Evolutionary conservation across 2,113 vertebrate genomes (phyloP).

Genomic region (Cyanocitta stelleri): DNA sequence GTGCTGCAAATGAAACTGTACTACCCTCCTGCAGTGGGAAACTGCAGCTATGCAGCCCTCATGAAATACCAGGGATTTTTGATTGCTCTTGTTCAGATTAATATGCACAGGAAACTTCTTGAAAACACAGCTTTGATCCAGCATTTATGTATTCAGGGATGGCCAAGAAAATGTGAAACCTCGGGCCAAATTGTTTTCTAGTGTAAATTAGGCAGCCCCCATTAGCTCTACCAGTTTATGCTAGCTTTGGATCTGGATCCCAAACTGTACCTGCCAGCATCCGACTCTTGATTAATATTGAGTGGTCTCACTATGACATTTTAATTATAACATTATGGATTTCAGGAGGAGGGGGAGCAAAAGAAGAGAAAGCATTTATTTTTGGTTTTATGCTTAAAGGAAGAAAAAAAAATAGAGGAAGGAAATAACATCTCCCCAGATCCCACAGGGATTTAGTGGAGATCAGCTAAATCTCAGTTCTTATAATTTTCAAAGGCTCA

Average conservation of each 20-base stretch:
- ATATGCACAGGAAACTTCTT: not conserved
- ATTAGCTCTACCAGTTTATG: not conserved
- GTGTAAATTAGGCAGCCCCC: not conserved
- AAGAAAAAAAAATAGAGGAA: not conserved
- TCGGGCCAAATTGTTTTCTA: conserved; percentile 12
- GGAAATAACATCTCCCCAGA: not conserved
- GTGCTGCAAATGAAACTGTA: not conserved
- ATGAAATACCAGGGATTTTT: not conserved
- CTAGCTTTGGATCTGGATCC: conserved; percentile 16
- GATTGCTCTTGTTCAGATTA: not conserved
- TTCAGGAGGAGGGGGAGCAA: not conserved
- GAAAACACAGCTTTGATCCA: not conserved
- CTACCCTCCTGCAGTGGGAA: not conserved
- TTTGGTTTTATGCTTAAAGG: not conserved
- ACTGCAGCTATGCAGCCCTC: not conserved
- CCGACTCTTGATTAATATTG: conserved; percentile 50
- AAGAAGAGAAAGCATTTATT: conserved; percentile 27
- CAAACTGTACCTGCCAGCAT: conserved; percentile 37
- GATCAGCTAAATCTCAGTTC: not conserved
- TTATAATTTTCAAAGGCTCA: not conserved
- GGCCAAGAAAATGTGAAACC: conserved; percentile 26
- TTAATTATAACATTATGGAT: conserved; percentile 67
- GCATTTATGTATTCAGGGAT: not conserved
- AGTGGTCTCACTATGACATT: conserved; percentile 48
- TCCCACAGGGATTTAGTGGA: not conserved